Evolutionary conservation across 2,113 vertebrate genomes (phyloP).

Genomic region (Tichodroma muraria): DNA sequence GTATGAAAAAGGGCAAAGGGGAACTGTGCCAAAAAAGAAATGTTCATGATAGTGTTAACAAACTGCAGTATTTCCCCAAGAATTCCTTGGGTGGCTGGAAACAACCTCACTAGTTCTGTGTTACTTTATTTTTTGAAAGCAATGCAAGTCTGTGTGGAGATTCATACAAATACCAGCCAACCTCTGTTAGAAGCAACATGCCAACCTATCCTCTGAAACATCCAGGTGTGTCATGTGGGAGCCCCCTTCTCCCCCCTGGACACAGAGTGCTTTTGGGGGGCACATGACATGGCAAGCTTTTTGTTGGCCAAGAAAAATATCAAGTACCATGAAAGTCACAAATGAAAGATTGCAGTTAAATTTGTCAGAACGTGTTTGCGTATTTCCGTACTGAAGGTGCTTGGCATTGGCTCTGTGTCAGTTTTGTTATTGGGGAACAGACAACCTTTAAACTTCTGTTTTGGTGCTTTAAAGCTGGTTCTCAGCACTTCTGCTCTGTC

Average conservation of each 20-base stretch:
- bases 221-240: not conserved
- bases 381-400: not conserved
- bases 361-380: not conserved
- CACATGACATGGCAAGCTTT: not conserved
- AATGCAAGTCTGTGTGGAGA: not conserved
- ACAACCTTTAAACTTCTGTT: constrained; percentile 16
- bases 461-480: constrained; percentile 49
- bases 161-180: not conserved
- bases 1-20: not conserved
- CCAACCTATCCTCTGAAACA: not conserved
- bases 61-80: constrained; percentile 17
- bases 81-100: not conserved
- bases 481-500: constrained; percentile 19
- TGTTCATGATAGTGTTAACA: not conserved
- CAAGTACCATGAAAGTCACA: not conserved
- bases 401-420: not conserved
- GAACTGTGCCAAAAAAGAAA: constrained; percentile 26
- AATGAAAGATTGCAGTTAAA: not conserved
- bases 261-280: not conserved
- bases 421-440: not conserved
- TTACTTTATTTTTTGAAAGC: not conserved
- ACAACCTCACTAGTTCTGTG: not conserved
- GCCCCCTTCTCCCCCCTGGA: not conserved
- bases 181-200: not conserved
- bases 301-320: not conserved